These are phyloP conservation scores for Dryoscopus gambensis DNA, from an alignment of 2,113 vertebrate genomes.

Conservation along the genomic window DNA sequence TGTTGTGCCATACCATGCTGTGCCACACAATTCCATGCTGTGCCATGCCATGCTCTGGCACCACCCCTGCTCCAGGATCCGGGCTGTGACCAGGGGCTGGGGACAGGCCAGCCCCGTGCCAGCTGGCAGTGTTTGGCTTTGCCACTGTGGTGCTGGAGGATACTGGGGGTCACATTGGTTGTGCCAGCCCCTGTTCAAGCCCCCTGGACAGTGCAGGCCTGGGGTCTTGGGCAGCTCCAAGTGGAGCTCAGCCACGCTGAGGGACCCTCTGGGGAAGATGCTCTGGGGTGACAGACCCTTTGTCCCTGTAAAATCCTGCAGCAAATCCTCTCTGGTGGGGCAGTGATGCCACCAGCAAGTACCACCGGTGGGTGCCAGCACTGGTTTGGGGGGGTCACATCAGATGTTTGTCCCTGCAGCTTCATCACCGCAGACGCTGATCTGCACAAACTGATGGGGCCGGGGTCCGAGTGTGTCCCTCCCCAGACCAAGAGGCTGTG, in stretches of 20 bases:
- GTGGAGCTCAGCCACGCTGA: fast-evolving
- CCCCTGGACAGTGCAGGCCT: neutral
- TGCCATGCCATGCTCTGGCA: neutral
- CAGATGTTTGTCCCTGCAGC: neutral
- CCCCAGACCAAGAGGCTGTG: neutral
- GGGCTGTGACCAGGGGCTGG: neutral
- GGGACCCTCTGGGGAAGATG: neutral
- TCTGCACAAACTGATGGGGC: neutral
- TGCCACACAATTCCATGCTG: neutral
- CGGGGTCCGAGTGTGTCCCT: fast-evolving
- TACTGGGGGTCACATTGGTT: fast-evolving
- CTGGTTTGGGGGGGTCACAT: neutral
- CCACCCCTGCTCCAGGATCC: neutral
- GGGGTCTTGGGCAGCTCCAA: neutral
- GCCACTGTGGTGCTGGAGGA: fast-evolving
- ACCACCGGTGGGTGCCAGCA: fast-evolving
- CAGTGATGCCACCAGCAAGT: neutral
- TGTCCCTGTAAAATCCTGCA: neutral
- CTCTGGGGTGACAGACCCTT: neutral
- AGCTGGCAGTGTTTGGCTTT: neutral
- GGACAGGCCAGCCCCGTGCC: fast-evolving
- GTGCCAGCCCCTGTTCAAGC: neutral
- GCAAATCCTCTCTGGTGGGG: neutral
- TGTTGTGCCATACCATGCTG: neutral
- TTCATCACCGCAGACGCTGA: fast-evolving